Percentiles rank a stretch among this genome's conserved stretches.
phyloP scores from a whole-genome alignment of 2,797 vertebrate genomes.

The Mionectes olivaceus region DNA sequence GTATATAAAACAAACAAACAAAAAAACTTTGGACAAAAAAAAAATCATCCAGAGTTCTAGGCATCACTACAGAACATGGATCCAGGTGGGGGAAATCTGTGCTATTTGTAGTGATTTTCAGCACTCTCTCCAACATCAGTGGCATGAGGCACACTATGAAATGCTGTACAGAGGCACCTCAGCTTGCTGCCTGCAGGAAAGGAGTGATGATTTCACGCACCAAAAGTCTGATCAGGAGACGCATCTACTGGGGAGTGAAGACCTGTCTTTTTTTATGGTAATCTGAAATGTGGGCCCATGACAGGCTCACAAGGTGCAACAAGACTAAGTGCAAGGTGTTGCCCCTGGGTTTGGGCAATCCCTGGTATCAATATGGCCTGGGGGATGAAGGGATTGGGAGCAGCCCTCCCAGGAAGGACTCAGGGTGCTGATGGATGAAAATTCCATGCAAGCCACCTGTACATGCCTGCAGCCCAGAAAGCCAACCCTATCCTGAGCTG shows the following conservation, averaged over 20 bases:
- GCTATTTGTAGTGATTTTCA: background rate
- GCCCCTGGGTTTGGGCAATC: background rate
- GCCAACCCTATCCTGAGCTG: background rate
- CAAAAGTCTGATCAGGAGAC: background rate
- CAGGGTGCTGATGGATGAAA: background rate
- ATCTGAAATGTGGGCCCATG: background rate
- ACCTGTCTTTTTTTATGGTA: too few species aligned
- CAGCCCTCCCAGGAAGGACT: background rate
- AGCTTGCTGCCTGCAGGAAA: background rate
- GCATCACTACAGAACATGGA: background rate
- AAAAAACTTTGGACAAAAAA: background rate
- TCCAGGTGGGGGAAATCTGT: background rate
- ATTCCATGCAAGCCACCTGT: background rate
- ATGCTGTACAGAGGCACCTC: background rate
- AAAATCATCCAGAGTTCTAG: background rate
- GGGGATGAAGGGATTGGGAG: background rate
- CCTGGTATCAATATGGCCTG: too few species aligned
- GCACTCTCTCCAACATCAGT: background rate
- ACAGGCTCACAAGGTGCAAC: background rate
- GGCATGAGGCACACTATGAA: background rate
- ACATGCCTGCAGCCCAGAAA: background rate
- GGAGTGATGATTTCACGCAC: accelerated
- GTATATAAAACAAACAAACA: background rate
- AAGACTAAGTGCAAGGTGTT: background rate
- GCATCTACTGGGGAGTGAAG: background rate